Base-by-base conservation (phyloP, 2,888 invertebrate genomes). In the Oscheius sp. region DNA sequence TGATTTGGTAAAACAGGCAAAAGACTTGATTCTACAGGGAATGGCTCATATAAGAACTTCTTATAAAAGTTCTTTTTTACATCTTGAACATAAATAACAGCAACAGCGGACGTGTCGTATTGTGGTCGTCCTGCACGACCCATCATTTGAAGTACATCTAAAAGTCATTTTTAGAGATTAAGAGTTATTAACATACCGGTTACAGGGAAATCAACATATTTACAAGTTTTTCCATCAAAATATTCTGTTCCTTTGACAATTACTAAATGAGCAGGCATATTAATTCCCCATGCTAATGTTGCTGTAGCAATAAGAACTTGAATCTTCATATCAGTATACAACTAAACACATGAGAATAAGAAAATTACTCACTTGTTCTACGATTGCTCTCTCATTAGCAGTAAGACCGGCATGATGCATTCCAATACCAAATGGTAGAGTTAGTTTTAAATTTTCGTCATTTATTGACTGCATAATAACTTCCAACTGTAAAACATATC, bases 191-290 rank as follows among this genome's bases (percentile, higher is more conserved):
- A n/a, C n/a, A n/a, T 73, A 88, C 89, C 89, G 0, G 98, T 99
- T 57, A 99, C 96, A 0, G 98, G 98, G 92, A 98, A 98, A 86
- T 99, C 98, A 9, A 97, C 94, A 87, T 99, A 99, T 79, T 95
- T 91, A 86, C 94, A 93, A 30, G 91, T 91, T 87, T 97, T 96
- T 0, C 95, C 96, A 87, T 99, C 98, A 87, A 92, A 99, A 87
- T 94, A 99, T 87, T 99, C 98, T 0, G 98, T 99, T 68, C 97
- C 95, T 57, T 75, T 78, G 49, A 78, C 75, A 50, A 78, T 80
- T 0, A 99, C 96, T 57, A 96, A 88, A 87, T 97, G 96, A 0
- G 98, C 97, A 1, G 98, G 98, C 86, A 98, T 93, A 88, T 99
- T 99, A 6, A 99, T 96, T 36, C 98, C 98, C 98, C 98, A 99